These are phyloP conservation scores for Octopus sinensis DNA, from an alignment of 1,140 invertebrate species.

Conservation along the genomic window DNA sequence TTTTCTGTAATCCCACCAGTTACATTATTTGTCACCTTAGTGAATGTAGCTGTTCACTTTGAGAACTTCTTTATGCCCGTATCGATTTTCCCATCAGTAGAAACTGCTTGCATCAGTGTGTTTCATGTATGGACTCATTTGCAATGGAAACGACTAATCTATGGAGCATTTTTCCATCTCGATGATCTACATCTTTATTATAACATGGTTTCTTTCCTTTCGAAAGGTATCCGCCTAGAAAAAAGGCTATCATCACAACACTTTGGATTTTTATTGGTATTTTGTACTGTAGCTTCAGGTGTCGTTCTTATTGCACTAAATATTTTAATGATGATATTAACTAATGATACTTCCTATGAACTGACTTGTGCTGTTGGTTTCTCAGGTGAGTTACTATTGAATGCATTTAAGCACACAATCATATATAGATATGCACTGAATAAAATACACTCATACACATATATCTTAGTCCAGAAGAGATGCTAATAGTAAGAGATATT, in stretches of 20 bases:
- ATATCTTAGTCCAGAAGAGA: no score
- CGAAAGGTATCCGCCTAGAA: slow-evolving; percentile 66
- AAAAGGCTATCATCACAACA: slow-evolving; percentile 62
- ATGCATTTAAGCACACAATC: background rate
- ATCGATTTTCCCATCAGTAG: slow-evolving; percentile 34
- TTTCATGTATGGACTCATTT: slow-evolving; percentile 60
- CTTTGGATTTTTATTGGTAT: slow-evolving; percentile 62
- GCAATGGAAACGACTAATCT: slow-evolving; percentile 64
- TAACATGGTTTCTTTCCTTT: slow-evolving; percentile 71
- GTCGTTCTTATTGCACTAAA: slow-evolving; percentile 61
- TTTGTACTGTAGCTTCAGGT: slow-evolving; percentile 64
- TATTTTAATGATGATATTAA: slow-evolving; percentile 39
- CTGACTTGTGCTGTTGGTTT: slow-evolving; percentile 70
- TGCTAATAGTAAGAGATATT: no score
- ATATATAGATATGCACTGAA: no score
- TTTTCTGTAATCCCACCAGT: background rate
- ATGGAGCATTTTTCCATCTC: slow-evolving; percentile 68
- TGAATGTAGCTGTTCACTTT: background rate
- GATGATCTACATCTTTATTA: slow-evolving; percentile 74
- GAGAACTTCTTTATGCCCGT: background rate
- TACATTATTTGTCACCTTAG: background rate
- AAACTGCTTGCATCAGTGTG: slow-evolving; percentile 66
- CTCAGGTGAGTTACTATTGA: slow-evolving; percentile 58
- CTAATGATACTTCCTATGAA: slow-evolving; percentile 52
- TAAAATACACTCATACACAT: no score